Evolutionary conservation across 2,113 vertebrate species (phyloP).

Genomic region (Globicephala melas): DNA sequence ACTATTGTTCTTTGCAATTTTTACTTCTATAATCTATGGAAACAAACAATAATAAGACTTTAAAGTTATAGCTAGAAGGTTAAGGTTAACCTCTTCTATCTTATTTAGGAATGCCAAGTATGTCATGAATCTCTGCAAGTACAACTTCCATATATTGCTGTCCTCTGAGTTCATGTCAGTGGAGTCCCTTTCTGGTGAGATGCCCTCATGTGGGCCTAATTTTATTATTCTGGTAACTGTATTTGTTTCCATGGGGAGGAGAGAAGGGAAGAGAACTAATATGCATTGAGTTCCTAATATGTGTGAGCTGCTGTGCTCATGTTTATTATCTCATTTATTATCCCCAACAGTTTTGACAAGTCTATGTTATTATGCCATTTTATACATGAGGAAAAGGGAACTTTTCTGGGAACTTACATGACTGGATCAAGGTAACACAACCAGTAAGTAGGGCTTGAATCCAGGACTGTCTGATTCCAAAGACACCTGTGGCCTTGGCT

Average conservation of each 20-base stretch:
- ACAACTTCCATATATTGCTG: not conserved
- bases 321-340: not conserved
- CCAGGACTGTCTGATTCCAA: not conserved
- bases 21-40: constrained; percentile 10
- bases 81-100: not conserved
- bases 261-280: not conserved
- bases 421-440: not conserved
- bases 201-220: not conserved
- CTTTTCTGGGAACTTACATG: not conserved
- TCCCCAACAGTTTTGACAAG: not conserved
- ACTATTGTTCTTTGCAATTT: not conserved
- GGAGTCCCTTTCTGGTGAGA: not conserved
- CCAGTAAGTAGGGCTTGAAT: not conserved
- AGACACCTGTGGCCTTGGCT: not conserved
- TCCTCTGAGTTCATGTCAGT: not conserved
- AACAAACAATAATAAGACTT: not conserved
- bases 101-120: not conserved
- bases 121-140: not conserved
- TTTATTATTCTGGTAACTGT: not conserved
- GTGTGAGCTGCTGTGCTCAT: not conserved
- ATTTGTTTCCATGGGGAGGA: not conserved
- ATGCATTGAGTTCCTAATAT: not conserved
- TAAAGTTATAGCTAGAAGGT: not conserved
- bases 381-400: not conserved
- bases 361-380: not conserved